Evolutionary conservation across 1,140 invertebrate genomes (phyloP), one percentile per base, ranked within the genome.

Genomic region (Cotesia vestalis): DNA sequence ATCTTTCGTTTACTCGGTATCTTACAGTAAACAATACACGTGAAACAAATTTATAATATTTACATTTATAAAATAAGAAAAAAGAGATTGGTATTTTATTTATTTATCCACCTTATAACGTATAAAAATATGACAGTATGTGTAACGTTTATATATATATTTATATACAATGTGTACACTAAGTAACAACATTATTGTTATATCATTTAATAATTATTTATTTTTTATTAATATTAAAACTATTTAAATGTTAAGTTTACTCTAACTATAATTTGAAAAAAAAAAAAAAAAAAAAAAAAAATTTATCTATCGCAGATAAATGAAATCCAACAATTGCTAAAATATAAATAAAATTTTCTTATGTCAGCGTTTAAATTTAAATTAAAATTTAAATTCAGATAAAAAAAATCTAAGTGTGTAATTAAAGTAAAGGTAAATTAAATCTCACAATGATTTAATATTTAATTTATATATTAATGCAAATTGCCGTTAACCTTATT

Each of bases 51-150:
- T 35, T 68, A 27, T n/a, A 69, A 63, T 69, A 63, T 69, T 51
- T 68, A 72, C 52, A 75, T 9, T 66, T 17, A 51, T n/a, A 51
- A 66, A 64, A 38, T 73, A 66, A 66, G 40, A 46, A 46, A 46
- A 46, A 46, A 46, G 40, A 46, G 40, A 46, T 46, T 46, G 40
- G 40, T 46, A 46, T 46, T 71, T 73, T n/a, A 71, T 71, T 69
- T 20, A 17, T 71, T 60, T 72, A 73, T 73, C 74, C 61, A 75
- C 70, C 63, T 68, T 69, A 72, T 71, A 78, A 82, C 80, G 84
- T 87, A 87, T 80, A 86, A 87, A 87, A 87, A 87, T 87, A 86
- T 87, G 80, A 86, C 79, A 81, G 81, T 83, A 81, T 81, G 75
- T 75, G 73, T 79, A 78, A 72, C 68, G 40, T 46, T 46, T 46